phyloP scores from a whole-genome alignment of 2,797 vertebrate species.

The Coregonus suidteri region DNA sequence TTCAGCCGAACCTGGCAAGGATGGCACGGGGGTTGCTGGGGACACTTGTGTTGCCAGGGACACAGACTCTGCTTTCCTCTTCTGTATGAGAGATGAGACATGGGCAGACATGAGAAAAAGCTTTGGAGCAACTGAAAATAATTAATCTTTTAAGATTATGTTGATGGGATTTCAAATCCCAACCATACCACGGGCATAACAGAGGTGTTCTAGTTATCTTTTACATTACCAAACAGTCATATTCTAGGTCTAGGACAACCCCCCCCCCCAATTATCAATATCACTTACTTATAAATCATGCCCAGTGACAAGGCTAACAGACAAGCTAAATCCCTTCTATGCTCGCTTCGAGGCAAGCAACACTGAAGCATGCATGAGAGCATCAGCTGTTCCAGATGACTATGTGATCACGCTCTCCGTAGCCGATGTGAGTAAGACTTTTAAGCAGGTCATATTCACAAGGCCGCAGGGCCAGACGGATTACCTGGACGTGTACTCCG shows the following conservation, averaged over 20 bases:
- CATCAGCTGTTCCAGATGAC: too few species aligned
- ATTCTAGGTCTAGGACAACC: not conserved
- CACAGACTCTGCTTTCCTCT: constrained; percentile 90
- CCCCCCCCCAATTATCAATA: not conserved
- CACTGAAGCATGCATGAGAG: too few species aligned
- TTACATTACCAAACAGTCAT: not conserved
- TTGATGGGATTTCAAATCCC: not conserved
- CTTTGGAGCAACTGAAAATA: constrained; percentile 11
- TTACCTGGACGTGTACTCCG: too few species aligned
- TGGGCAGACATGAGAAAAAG: constrained; percentile 28
- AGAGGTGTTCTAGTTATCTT: not conserved
- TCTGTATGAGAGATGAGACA: constrained; percentile 71
- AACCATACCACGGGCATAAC: constrained; percentile 19
- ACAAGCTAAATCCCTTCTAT: too few species aligned
- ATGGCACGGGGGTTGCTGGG: constrained; percentile 82
- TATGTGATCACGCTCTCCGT: too few species aligned
- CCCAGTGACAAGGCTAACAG: too few species aligned
- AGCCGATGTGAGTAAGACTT: too few species aligned
- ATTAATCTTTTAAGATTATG: not conserved
- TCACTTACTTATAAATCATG: not conserved
- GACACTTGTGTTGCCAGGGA: constrained; percentile 78
- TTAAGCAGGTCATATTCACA: too few species aligned
- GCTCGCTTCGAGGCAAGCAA: too few species aligned
- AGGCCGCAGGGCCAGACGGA: too few species aligned
- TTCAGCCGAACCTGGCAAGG: constrained; percentile 82